A percentile compares a stretch with the other conserved stretches of the same genome.
Conservation (phyloP, 1,140 invertebrate genomes). For the Heliothis subflexa region DNA sequence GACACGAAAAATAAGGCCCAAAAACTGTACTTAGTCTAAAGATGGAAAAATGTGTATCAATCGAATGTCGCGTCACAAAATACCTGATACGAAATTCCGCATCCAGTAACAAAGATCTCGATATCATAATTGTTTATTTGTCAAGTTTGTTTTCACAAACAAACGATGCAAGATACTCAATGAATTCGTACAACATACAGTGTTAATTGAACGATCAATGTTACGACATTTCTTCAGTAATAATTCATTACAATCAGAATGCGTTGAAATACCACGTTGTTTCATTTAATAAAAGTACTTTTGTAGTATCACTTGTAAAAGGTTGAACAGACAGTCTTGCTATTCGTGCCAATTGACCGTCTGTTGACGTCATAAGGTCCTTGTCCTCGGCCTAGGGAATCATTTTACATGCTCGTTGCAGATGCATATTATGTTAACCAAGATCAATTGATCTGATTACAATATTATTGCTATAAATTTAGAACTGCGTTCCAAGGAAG, state of each 20-base stretch:
- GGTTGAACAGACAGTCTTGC: neutral
- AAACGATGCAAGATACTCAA: neutral
- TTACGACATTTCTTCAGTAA: neutral
- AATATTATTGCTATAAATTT: constrained; percentile 15
- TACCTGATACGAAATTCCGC: neutral
- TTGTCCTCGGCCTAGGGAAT: constrained; percentile 32
- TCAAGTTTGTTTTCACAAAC: constrained; percentile 14
- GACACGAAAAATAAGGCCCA: neutral
- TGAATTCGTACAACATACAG: constrained; percentile 5
- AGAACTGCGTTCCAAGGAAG: constrained; percentile 1
- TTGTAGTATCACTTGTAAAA: neutral
- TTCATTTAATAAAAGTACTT: too few relatives aligned
- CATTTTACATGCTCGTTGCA: constrained; percentile 26
- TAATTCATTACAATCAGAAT: neutral
- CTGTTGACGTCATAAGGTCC: constrained; percentile 15
- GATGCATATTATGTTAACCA: constrained; percentile 11
- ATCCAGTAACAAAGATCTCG: neutral
- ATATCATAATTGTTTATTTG: constrained; percentile 28
- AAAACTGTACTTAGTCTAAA: too few relatives aligned
- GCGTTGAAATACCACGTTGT: neutral
- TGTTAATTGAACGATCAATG: constrained; percentile 6
- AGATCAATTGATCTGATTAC: constrained; percentile 33
- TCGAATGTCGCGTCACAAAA: neutral
- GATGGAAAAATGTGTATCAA: neutral
- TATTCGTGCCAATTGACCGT: constrained; percentile 17